Conservation (phyloP, 1,140 invertebrate species). For the Lethrus apterus region DNA sequence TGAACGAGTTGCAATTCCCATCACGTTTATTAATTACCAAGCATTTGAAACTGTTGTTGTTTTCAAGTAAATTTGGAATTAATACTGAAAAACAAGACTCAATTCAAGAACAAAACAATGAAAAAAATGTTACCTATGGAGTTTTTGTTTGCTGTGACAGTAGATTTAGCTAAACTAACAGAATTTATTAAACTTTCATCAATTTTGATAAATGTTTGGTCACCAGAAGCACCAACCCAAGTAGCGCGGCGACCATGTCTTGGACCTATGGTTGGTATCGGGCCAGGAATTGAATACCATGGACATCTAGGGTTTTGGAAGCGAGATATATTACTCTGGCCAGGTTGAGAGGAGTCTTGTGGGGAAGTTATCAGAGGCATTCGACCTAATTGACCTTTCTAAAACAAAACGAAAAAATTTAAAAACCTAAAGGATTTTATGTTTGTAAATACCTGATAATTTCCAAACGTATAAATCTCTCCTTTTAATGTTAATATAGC, state of each 20-base stretch:
- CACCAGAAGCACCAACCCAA: slow-evolving; percentile 89
- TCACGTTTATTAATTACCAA: slow-evolving; percentile 78
- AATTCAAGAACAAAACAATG: slow-evolving; percentile 24
- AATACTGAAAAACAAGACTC: slow-evolving; percentile 52
- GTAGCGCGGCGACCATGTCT: slow-evolving; percentile 75
- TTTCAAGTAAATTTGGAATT: slow-evolving; percentile 59
- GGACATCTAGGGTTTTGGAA: slow-evolving; percentile 40
- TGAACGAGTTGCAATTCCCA: slow-evolving; percentile 75
- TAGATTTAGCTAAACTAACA: slow-evolving; percentile 74
- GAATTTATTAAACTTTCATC: slow-evolving; percentile 90
- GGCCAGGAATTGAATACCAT: slow-evolving; percentile 77
- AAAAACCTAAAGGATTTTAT: too few species aligned
- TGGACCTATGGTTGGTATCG: slow-evolving; percentile 71
- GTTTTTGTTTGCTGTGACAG: slow-evolving; percentile 80
- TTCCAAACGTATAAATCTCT: slow-evolving; percentile 90
- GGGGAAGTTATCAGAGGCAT: slow-evolving; percentile 36
- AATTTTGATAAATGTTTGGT: slow-evolving; percentile 91
- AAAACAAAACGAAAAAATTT: slow-evolving; percentile 29
- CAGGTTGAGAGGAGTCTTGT: slow-evolving; percentile 30
- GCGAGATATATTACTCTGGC: slow-evolving; percentile 32
- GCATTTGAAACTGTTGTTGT: slow-evolving; percentile 65
- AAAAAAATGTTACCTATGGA: slow-evolving; percentile 62
- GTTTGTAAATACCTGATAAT: slow-evolving; percentile 84
- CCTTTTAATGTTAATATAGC: slow-evolving; percentile 84
- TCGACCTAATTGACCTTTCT: slow-evolving; percentile 89